Percentiles rank a stretch among this genome's conserved stretches.
Evolutionary conservation across 2,888 invertebrate species (phyloP).

Genomic region (Apocheima hispidaria): DNA sequence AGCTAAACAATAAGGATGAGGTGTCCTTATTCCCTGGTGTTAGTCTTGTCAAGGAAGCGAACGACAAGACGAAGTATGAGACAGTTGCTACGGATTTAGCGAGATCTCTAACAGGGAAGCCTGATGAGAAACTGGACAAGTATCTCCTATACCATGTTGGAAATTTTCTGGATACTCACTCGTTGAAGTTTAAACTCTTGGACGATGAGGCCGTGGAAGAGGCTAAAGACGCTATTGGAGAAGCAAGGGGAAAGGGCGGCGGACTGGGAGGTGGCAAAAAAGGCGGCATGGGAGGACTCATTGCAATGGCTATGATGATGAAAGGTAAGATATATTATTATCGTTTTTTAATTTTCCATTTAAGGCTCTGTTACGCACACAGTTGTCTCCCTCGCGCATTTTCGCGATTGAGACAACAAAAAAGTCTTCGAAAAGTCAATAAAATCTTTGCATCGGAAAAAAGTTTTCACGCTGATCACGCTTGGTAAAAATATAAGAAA

Average conservation of each 20-base stretch:
- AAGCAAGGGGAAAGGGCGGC: constrained; percentile 72
- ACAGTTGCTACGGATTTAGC: constrained; percentile 87
- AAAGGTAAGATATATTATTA: no score
- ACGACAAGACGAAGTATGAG: constrained; percentile 85
- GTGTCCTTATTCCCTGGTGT: constrained; percentile 79
- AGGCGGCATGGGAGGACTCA: constrained; percentile 78
- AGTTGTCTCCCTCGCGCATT: no score
- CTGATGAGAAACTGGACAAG: constrained; percentile 90
- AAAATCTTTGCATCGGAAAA: no score
- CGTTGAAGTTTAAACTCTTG: constrained; percentile 89
- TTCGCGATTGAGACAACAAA: no score
- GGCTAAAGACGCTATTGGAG: constrained; percentile 77
- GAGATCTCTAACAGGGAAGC: constrained; percentile 89
- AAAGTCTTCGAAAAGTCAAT: no score
- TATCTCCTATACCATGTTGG: constrained; percentile 89
- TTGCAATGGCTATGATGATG: constrained; percentile 87
- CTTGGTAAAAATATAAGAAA: no score
- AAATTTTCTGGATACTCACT: constrained; percentile 89
- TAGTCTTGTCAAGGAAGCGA: constrained; percentile 89
- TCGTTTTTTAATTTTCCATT: constrained; percentile 16
- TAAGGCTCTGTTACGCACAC: no score
- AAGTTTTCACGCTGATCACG: no score
- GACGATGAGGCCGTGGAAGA: constrained; percentile 86
- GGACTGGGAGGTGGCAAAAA: constrained; percentile 68
- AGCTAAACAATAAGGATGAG: constrained; percentile 75